These are phyloP conservation scores for Cossypha heuglini DNA, from an alignment of 2,797 vertebrate species.

Conservation along the genomic window DNA sequence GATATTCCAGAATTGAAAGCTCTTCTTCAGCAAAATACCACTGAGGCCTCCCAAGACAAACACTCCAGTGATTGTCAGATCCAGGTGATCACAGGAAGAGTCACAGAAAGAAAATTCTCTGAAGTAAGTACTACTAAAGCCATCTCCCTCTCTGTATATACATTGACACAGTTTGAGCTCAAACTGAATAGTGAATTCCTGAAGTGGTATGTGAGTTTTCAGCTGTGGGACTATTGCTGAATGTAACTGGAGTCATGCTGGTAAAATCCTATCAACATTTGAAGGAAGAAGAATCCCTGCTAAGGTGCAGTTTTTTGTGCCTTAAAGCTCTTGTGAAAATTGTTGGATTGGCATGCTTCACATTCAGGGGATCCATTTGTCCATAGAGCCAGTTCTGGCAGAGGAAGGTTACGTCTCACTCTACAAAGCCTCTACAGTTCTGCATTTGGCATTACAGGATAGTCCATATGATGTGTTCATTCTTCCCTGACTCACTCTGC, in stretches of 20 bases:
- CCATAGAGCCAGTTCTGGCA: not conserved
- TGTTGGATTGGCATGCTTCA: not conserved
- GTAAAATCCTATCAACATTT: conserved; percentile 7
- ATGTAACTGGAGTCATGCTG: not conserved
- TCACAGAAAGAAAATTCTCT: not conserved
- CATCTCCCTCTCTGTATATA: not conserved
- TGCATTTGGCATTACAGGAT: not conserved
- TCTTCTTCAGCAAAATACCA: not conserved
- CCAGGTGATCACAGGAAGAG: not conserved
- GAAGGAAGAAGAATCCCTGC: not conserved
- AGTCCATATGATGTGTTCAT: not conserved
- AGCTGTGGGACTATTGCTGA: not conserved
- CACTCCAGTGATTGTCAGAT: not conserved
- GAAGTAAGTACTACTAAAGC: not conserved
- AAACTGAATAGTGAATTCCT: not conserved
- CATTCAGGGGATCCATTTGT: not conserved
- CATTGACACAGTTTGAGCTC: not conserved
- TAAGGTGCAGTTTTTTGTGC: not conserved
- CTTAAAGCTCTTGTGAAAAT: conserved; percentile 1
- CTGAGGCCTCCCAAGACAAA: not conserved
- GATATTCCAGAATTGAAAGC: not conserved
- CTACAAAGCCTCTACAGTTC: conserved; percentile 4
- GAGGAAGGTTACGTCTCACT: not conserved
- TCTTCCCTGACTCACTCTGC: conserved; percentile 12
- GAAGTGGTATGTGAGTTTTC: not conserved